phyloP scores from a whole-genome alignment of 2,888 invertebrate genomes.

The Teleogryllus oceanicus region DNA sequence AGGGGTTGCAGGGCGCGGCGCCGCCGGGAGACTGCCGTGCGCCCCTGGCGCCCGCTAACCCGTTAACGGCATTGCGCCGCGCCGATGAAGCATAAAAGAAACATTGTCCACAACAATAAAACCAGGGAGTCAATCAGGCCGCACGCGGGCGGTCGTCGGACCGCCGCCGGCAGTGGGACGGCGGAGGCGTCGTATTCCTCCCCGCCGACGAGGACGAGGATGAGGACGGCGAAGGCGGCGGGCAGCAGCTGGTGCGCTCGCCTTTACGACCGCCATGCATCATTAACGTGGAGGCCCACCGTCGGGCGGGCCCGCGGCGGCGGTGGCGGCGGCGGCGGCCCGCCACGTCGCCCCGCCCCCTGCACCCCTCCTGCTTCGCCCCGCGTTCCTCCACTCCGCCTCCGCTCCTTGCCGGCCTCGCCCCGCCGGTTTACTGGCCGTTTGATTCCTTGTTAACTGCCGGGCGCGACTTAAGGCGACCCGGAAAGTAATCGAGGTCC shows the following conservation, averaged over 20 bases:
- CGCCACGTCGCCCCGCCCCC: too few relatives aligned
- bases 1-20: too few relatives aligned
- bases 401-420: not conserved
- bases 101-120: not conserved
- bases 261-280: constrained; percentile 18
- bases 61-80: constrained; percentile 5
- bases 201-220: not conserved
- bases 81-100: constrained; percentile 12
- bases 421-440: not conserved
- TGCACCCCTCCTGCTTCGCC: too few relatives aligned
- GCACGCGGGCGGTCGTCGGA: not conserved
- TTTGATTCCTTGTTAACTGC: constrained; percentile 18
- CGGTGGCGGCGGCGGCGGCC: not conserved
- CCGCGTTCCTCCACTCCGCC: too few relatives aligned
- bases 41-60: not conserved
- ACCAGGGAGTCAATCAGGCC: not conserved
- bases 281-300: not conserved
- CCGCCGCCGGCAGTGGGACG: not conserved
- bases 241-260: not conserved
- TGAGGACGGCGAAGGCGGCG: not conserved
- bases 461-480: not conserved
- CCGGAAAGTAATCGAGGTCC: constrained; percentile 18
- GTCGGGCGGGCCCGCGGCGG: not conserved
- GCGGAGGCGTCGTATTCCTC: not conserved
- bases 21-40: not conserved